Evolutionary conservation across 2,888 invertebrate genomes (phyloP).

Genomic region (Yponomeuta evonymella): DNA sequence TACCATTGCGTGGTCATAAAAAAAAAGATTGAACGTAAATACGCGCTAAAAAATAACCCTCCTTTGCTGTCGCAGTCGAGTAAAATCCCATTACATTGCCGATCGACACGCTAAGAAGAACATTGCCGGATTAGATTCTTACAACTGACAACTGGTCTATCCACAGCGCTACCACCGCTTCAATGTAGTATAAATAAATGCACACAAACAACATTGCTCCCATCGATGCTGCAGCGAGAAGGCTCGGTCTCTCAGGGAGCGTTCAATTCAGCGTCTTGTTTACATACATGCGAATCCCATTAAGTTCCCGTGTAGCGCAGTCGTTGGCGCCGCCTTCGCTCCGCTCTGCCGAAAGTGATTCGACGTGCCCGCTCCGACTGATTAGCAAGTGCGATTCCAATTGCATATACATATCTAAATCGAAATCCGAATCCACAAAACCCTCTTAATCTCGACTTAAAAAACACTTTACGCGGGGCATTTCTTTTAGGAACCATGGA

Average conservation of each 20-base stretch:
- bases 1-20: too few species aligned
- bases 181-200: conserved; percentile 1
- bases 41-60: too few species aligned
- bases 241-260: conserved; percentile 33
- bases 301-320: conserved; percentile 64
- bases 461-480: background rate
- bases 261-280: conserved; percentile 64
- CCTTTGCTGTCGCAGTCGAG: too few species aligned
- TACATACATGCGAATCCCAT: conserved; percentile 76
- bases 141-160: background rate
- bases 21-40: too few species aligned
- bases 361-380: conserved; percentile 57
- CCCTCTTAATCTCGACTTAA: background rate
- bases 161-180: background rate
- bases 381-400: conserved; percentile 28
- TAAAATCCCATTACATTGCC: too few species aligned
- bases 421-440: background rate
- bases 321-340: conserved; percentile 49
- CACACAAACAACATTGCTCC: background rate
- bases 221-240: conserved; percentile 7
- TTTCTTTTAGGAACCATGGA: background rate
- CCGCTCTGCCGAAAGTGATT: background rate
- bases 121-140: too few species aligned
- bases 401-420: conserved; percentile 1
- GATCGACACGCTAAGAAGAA: too few species aligned